These are phyloP conservation scores for Ochotona curzoniae DNA, from an alignment of 2,113 vertebrate genomes.

Conservation along the genomic window DNA sequence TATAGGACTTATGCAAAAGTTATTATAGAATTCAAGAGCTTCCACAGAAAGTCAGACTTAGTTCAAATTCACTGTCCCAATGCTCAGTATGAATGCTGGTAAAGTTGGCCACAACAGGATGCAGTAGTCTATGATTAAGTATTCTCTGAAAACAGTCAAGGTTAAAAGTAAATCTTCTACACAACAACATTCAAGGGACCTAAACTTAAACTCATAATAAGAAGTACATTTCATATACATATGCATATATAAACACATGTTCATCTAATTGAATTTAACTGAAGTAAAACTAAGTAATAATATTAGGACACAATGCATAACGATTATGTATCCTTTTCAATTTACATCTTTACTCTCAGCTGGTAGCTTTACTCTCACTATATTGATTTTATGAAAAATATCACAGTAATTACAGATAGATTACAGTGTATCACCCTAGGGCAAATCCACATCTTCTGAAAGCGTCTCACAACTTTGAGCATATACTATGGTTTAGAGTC, in stretches of 20 bases:
- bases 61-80: neutral
- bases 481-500: neutral
- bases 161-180: conserved; percentile 12
- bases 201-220: neutral
- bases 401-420: conserved; percentile 19
- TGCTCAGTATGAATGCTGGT: neutral
- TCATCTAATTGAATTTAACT: neutral
- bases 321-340: neutral
- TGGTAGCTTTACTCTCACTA: neutral
- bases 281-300: conserved; percentile 46
- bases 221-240: neutral
- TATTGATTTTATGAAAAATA: conserved; percentile 45
- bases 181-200: neutral
- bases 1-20: neutral
- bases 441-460: neutral
- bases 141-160: neutral
- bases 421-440: neutral
- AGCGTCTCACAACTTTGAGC: neutral
- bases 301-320: neutral
- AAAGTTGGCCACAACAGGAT: neutral
- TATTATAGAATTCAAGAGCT: neutral
- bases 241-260: neutral
- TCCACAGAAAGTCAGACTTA: conserved; percentile 28
- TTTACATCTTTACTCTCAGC: conserved; percentile 40
- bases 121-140: neutral